Evolutionary conservation across 1,140 invertebrate genomes (phyloP).

Genomic region (fruit fly (Drosophila melanogaster)): Release_6_plus_ISO1_MT NT_037436.4:10787501-10788000

Average conservation of each 20-base stretch:
- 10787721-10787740: slow-evolving; percentile 39
- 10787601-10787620: slow-evolving; percentile 51
- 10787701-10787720: slow-evolving; percentile 72
- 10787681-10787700: slow-evolving; percentile 77
- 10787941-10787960: slow-evolving; percentile 80
- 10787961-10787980: slow-evolving; percentile 50
- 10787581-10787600: slow-evolving; percentile 77
- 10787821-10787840: slow-evolving; percentile 45
- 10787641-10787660: slow-evolving; percentile 8
- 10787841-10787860: slow-evolving; percentile 17
- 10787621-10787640: slow-evolving; percentile 18
- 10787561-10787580: slow-evolving; percentile 76
- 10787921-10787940: slow-evolving; percentile 61
- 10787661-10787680: slow-evolving; percentile 13
- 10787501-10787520: slow-evolving; percentile 49
- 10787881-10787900: slow-evolving; percentile 30
- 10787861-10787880: slow-evolving; percentile 38
- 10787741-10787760: slow-evolving; percentile 70
- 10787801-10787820: slow-evolving; percentile 71
- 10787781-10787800: slow-evolving; percentile 76
- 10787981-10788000: slow-evolving; percentile 37
- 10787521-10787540: slow-evolving; percentile 48
- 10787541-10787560: slow-evolving; percentile 64
- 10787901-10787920: slow-evolving; percentile 53
- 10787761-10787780: slow-evolving; percentile 61